phyloP scores from a whole-genome alignment of 2,888 invertebrate genomes.

The Rotaria magnacalcarata region DNA sequence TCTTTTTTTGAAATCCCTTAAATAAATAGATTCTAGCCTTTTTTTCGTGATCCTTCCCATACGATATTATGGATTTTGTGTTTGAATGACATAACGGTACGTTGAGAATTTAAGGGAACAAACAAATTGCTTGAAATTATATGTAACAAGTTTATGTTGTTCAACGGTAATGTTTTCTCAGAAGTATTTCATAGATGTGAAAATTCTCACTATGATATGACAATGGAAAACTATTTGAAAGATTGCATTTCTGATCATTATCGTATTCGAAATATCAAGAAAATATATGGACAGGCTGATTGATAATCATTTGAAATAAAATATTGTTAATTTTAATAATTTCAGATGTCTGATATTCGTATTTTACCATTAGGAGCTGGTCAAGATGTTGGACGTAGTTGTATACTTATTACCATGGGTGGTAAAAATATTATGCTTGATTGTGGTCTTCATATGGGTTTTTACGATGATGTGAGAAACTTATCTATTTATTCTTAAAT shows the following conservation, averaged over 20 bases:
- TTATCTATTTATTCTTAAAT: constrained; percentile 31
- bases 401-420: constrained; percentile 87
- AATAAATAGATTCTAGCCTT: constrained; percentile 22
- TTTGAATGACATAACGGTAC: no score
- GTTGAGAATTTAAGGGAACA: no score
- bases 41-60: background rate
- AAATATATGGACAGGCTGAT: no score
- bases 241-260: no score
- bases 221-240: no score
- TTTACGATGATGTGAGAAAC: constrained; percentile 74
- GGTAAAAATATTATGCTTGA: constrained; percentile 99
- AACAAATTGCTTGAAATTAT: no score
- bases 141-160: no score
- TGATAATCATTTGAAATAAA: background rate
- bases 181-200: no score
- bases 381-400: constrained; percentile 89
- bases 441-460: constrained; percentile 99
- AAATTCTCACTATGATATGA: no score
- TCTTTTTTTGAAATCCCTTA: background rate
- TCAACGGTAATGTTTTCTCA: no score
- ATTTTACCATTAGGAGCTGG: constrained; percentile 48
- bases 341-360: constrained; percentile 15
- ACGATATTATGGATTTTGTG: background rate
- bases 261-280: no score
- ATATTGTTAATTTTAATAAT: background rate